A percentile compares a stretch with the other conserved stretches of the same genome.
Conservation (phyloP, 2,888 invertebrate genomes). For the Latrodectus elegans region DNA sequence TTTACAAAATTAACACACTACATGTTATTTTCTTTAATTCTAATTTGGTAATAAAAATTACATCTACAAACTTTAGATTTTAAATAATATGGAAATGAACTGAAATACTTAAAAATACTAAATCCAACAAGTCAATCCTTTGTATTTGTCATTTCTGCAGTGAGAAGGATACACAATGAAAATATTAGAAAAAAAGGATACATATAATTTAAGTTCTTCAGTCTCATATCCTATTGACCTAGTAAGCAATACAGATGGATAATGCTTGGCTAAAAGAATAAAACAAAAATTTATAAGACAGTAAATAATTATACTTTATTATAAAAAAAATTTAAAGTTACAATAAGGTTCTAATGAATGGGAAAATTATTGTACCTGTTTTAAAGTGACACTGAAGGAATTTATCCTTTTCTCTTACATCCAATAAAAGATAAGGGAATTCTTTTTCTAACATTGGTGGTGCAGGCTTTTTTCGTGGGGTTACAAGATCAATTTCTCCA, state of each 20-base stretch:
- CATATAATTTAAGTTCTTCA: conserved; percentile 75
- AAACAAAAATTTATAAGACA: background rate
- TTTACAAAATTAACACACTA: background rate
- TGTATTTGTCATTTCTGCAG: background rate
- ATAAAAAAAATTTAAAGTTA: background rate
- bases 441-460: conserved; percentile 9
- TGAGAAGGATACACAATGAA: background rate
- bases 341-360: background rate
- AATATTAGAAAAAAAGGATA: conserved; percentile 73
- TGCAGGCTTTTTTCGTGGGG: conserved; percentile 22
- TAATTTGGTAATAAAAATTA: background rate
- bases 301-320: too few species aligned
- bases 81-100: background rate
- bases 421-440: conserved; percentile 76
- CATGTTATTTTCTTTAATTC: background rate
- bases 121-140: background rate
- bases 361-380: conserved; percentile 72
- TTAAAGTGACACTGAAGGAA: conserved; percentile 75
- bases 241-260: conserved; percentile 75
- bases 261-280: conserved; percentile 74
- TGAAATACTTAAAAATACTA: background rate
- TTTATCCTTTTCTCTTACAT: conserved; percentile 75
- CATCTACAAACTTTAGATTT: background rate
- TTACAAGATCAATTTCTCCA: conserved; percentile 61
- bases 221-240: conserved; percentile 76